phyloP scores from a whole-genome alignment of 2,113 vertebrate genomes.

The Elgaria multicarinata region DNA sequence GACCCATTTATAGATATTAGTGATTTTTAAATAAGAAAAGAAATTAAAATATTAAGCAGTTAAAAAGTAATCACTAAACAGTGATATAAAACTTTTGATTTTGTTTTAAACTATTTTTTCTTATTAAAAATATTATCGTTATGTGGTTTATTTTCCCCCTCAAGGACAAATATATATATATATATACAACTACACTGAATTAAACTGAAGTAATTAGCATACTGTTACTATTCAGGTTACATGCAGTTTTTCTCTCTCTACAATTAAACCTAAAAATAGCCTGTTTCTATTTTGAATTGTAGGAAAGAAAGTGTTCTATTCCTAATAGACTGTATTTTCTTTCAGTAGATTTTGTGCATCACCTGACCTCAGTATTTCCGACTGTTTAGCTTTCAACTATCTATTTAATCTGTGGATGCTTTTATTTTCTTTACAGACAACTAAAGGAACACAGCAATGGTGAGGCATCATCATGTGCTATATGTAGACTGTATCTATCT shows the following conservation, averaged over 20 bases:
- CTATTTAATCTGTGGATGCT: constrained; percentile 49
- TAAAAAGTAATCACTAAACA: constrained; percentile 31
- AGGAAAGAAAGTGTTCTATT: constrained; percentile 10
- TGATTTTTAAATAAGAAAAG: not conserved
- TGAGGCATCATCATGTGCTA: constrained; percentile 60
- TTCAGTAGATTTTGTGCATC: constrained; percentile 35
- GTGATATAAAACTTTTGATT: constrained; percentile 25
- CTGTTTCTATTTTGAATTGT: constrained; percentile 34
- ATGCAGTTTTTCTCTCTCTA: constrained; percentile 14
- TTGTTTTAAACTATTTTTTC: constrained; percentile 38
- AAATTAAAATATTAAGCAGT: constrained; percentile 18
- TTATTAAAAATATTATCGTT: constrained; percentile 16
- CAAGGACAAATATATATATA: constrained; percentile 12
- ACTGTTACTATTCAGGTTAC: constrained; percentile 50
- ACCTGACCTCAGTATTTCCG: constrained; percentile 40
- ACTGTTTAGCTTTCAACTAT: constrained; percentile 34
- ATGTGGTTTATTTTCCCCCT: not conserved
- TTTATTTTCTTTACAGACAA: constrained; percentile 32
- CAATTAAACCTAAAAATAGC: constrained; percentile 48
- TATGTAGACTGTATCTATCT: constrained; percentile 69
- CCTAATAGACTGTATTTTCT: constrained; percentile 2
- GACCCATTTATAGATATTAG: constrained; percentile 28
- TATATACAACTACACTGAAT: constrained; percentile 28
- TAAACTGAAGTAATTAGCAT: constrained; percentile 42
- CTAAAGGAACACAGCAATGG: constrained; percentile 58